phyloP scores from a whole-genome alignment of 2,113 vertebrate genomes.

The Apteryx owenii region DNA sequence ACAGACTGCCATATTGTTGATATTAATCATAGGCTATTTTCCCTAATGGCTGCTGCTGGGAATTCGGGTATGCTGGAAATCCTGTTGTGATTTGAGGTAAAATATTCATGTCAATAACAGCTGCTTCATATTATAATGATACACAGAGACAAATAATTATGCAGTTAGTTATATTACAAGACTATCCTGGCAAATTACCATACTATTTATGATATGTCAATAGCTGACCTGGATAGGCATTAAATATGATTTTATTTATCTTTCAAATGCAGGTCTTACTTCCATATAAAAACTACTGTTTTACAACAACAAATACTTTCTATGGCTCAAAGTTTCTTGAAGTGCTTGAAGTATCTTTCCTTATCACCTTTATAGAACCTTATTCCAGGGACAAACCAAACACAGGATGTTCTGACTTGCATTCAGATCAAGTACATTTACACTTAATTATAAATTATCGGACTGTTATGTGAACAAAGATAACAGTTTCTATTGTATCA shows the following conservation, averaged over 20 bases:
- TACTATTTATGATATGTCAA: background rate
- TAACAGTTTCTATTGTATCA: background rate
- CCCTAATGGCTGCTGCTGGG: background rate
- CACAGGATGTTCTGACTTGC: background rate
- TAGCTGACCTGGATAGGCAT: background rate
- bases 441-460: background rate
- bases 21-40: conserved; percentile 20
- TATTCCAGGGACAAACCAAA: background rate
- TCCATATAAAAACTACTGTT: background rate
- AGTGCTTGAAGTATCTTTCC: accelerated
- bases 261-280: background rate
- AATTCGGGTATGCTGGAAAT: background rate
- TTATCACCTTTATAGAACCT: background rate
- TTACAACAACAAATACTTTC: background rate
- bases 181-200: background rate
- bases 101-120: background rate
- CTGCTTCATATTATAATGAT: background rate
- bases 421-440: background rate
- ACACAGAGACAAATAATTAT: background rate
- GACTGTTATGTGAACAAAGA: background rate
- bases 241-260: background rate
- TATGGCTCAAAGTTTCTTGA: background rate
- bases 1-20: background rate
- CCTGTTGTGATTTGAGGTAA: background rate
- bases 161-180: background rate